Percentiles rank a stretch among this genome's conserved stretches.
Evolutionary conservation across 2,113 vertebrate species (phyloP).

Genomic region (Engystomops pustulosus): DNA sequence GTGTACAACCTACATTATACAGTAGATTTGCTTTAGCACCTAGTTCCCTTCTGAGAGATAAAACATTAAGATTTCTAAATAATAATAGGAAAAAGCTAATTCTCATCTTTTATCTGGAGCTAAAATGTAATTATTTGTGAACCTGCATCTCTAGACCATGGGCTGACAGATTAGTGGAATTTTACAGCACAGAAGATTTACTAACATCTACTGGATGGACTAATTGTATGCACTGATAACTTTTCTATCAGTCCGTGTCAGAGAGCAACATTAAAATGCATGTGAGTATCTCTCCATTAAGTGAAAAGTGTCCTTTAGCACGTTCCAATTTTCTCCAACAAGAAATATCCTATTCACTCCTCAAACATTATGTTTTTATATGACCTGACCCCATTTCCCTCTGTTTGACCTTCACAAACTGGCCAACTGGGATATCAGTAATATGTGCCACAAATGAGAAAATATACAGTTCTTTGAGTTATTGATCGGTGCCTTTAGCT

Average conservation of each 20-base stretch:
- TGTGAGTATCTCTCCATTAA: conserved; percentile 17
- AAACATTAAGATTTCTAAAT: not conserved
- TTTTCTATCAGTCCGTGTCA: conserved; percentile 23
- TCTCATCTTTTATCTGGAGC: not conserved
- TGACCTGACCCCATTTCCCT: conserved; percentile 49
- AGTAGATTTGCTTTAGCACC: no score
- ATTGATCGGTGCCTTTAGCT: conserved; percentile 4
- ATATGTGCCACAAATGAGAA: conserved; percentile 17
- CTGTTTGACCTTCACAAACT: conserved; percentile 37
- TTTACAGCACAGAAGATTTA: not conserved
- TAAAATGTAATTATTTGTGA: not conserved
- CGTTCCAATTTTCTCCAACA: conserved; percentile 41
- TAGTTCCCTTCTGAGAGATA: no score
- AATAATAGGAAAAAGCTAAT: not conserved
- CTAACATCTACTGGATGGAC: not conserved
- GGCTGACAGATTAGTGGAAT: not conserved
- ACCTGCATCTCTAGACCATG: not conserved
- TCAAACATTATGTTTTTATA: conserved; percentile 46
- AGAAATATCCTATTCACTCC: conserved; percentile 39
- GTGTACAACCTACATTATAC: no score
- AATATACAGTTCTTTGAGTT: not conserved
- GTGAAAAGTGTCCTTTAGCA: conserved; percentile 34
- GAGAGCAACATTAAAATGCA: conserved; percentile 46
- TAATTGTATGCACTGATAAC: conserved; percentile 12
- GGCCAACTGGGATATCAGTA: conserved; percentile 30